Evolutionary conservation across 2,888 invertebrate genomes (phyloP), one percentile per base, ranked within the genome.

Genomic region (Ichneumon xanthorius): DNA sequence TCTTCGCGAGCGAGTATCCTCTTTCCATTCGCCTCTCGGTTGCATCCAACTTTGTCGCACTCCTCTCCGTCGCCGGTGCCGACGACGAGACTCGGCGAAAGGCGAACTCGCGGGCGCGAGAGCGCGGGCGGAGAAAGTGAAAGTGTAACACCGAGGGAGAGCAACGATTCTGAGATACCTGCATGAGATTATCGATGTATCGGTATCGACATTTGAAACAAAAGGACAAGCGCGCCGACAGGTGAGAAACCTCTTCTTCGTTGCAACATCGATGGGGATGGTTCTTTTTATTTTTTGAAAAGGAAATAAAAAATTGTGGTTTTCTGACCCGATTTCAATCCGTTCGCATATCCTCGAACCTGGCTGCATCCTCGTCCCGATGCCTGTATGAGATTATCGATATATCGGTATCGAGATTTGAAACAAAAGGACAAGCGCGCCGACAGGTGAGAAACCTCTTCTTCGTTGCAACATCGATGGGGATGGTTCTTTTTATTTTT

Each of bases 71-170:
- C 75, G 19, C 58, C 71, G 79, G 33, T 55, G 58, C 75, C 48
- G 45, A 50, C 55, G 79, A 33, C 67, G 70, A 33, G 55, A 33
- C 55, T 45, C 67, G 72, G 68, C 67, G 75, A 81, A 85, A 73
- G 80, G 82, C 67, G 76, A 78, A 48, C 14, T 48, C 45, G 45
- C 45, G 58, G 61, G 61, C 26, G 7, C 58, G 80, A 72, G 50
- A 58, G 84, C 72, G 85, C 86, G 73, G 79, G 86, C 75, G 88
- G 89, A 88, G 90, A 91, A 91, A 91, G 91, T 91, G 91, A 91
- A 91, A 91, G 91, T 90, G 88, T 89, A 90, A 89, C 90, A 83
- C 76, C 78, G 87, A 88, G 85, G 87, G 86, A 87, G 88, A 89
- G 87, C 76, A 40, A 53, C 19, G 45, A 68, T 37, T 72, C 76